Conservation (phyloP, 1,140 invertebrate species). For the Atopsyche davidsoni region DNA sequence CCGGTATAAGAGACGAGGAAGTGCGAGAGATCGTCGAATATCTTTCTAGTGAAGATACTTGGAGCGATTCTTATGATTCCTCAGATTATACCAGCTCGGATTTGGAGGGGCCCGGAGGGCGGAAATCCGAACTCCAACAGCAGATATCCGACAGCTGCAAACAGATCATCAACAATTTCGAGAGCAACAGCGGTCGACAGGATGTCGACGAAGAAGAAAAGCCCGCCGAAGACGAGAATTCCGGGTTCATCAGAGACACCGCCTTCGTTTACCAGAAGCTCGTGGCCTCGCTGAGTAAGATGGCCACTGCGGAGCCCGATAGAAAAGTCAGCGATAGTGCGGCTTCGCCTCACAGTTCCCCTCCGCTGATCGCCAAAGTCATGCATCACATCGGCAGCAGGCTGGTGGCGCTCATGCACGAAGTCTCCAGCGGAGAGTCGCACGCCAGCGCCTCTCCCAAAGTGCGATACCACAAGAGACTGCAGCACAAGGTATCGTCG, state of each 20-base stretch:
- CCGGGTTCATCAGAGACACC: slow-evolving; percentile 61
- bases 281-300: slow-evolving; percentile 72
- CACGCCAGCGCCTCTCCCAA: slow-evolving; percentile 46
- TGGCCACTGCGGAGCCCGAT: slow-evolving; percentile 48
- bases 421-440: slow-evolving; percentile 70
- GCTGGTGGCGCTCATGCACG: slow-evolving; percentile 87
- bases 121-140: slow-evolving; percentile 68
- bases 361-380: slow-evolving; percentile 83
- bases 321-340: slow-evolving; percentile 37
- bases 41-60: slow-evolving; percentile 83
- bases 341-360: slow-evolving; percentile 62
- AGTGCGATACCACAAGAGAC: slow-evolving; percentile 46
- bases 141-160: slow-evolving; percentile 83
- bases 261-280: slow-evolving; percentile 78
- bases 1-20: slow-evolving; percentile 82
- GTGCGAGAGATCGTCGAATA: slow-evolving; percentile 88
- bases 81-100: slow-evolving; percentile 87
- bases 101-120: slow-evolving; percentile 64
- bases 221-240: slow-evolving; percentile 55
- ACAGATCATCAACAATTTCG: slow-evolving; percentile 82
- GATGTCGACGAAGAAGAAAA: slow-evolving; percentile 44
- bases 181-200: slow-evolving; percentile 46
- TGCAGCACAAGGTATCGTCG: slow-evolving; percentile 53
- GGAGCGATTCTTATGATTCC: slow-evolving; percentile 87
- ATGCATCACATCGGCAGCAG: slow-evolving; percentile 88